Evolutionary conservation across 2,113 vertebrate genomes (phyloP).

Genomic region (Ptilorrhoa leucosticta): DNA sequence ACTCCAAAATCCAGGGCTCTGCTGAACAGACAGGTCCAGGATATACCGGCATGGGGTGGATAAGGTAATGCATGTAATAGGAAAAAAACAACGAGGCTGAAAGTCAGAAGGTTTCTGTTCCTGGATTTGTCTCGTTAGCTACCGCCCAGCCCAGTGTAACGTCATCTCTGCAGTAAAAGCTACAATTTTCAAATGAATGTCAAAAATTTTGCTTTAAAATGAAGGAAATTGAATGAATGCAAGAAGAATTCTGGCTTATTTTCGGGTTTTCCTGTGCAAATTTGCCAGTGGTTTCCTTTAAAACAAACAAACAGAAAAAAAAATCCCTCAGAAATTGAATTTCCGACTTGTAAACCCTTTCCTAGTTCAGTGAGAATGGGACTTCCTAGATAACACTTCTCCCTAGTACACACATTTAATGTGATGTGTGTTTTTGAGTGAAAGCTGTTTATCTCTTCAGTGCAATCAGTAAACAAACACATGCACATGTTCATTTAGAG

Average conservation of each 20-base stretch:
- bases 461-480: conserved; percentile 2
- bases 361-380: neutral
- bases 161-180: neutral
- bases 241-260: neutral
- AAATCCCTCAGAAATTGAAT: neutral
- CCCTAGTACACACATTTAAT: neutral
- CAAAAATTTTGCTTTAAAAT: neutral
- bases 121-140: neutral
- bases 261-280: neutral
- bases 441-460: neutral
- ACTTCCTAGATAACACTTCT: neutral
- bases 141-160: neutral
- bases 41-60: too few species aligned
- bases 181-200: neutral
- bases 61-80: fast-evolving
- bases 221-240: neutral
- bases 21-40: neutral
- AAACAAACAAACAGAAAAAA: neutral
- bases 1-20: neutral
- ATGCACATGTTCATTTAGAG: neutral
- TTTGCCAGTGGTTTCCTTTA: neutral
- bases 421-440: neutral
- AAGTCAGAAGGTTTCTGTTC: neutral
- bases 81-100: neutral
- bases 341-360: neutral